Evolutionary conservation across 2,888 invertebrate genomes (phyloP), one percentile per base, ranked within the genome.

Genomic region (Diaperis boleti): DNA sequence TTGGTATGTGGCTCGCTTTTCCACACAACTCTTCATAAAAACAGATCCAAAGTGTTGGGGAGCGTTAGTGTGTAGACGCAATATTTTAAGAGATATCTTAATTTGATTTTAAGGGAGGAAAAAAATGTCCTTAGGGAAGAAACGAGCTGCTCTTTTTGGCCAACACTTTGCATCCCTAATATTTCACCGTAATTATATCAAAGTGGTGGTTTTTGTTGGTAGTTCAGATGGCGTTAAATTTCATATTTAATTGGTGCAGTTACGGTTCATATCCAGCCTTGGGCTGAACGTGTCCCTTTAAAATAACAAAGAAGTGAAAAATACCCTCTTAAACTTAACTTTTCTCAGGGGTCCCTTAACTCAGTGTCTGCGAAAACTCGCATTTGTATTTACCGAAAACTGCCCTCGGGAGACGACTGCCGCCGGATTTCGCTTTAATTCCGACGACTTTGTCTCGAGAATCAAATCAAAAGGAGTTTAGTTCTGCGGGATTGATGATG

Each of bases 371-470:
- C 50, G 63, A 63, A 66, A 65, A 65, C 62, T 60, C 59, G 52
- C 61, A 62, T 62, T 67, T 64, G 52, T 69, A 65, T 68, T 66
- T 68, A 64, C 63, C 62, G 59, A 59, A 64, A 66, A 68, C 49
- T 56, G 55, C 55, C 44, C 68, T 55, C 62, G 22, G 7, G 64
- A 63, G 64, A 52, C 26, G 55, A 39, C 29, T 56, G 22, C 39
- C 15, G 50, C 41, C 39, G 29, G 60, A 57, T 61, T 66, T 49
- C 29, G 41, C 44, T 57, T 62, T 62, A 62, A 62, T 57, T 62
- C 41, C 15, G 35, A 49, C 42, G 39, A 44, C 41, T 45, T 56
- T 56, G 45, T 62, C 35, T 35, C 18, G 37, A 10, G 5, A 14
- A 45, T 45, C 52, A 52, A 52, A 52, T 52, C 39, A 22, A 8